These are phyloP conservation scores for Etheostoma spectabile DNA, from an alignment of 2,113 vertebrate species.

Conservation along the genomic window DNA sequence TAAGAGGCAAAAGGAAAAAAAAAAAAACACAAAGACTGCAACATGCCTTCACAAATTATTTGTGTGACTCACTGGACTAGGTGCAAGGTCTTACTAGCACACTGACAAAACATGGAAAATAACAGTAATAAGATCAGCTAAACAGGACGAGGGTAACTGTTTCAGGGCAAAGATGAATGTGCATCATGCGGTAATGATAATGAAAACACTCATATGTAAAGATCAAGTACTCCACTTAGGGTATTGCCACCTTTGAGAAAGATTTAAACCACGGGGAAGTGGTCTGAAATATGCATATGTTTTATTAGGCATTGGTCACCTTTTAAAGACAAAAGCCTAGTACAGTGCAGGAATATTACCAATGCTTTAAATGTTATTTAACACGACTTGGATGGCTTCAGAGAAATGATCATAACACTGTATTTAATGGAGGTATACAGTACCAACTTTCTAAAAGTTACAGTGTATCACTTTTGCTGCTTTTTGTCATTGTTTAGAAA, in stretches of 20 bases:
- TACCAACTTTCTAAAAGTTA: not conserved
- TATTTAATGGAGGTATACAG: not conserved
- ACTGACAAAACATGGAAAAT: not conserved
- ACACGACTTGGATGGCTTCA: not conserved
- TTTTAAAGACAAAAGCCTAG: not conserved
- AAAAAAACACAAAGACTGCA: slow-evolving; percentile 13
- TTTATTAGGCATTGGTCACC: not conserved
- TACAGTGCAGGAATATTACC: not conserved
- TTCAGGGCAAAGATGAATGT: not conserved
- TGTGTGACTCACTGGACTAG: not conserved
- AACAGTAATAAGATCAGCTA: not conserved
- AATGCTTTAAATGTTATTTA: not conserved
- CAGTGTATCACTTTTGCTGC: not conserved
- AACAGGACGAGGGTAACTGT: not conserved
- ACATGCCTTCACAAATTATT: slow-evolving; percentile 25
- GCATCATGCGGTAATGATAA: not conserved
- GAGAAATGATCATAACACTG: not conserved
- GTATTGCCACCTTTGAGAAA: not conserved
- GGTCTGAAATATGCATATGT: not conserved
- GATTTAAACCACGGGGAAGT: not conserved
- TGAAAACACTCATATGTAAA: not conserved
- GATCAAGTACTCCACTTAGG: not conserved
- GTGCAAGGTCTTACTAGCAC: not conserved
- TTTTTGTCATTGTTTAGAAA: not conserved
- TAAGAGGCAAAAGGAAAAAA: not conserved